Percentiles rank a stretch among this genome's conserved stretches.
Conservation (phyloP, 2,797 vertebrate species). For the Pyrocephalus nanus region DNA sequence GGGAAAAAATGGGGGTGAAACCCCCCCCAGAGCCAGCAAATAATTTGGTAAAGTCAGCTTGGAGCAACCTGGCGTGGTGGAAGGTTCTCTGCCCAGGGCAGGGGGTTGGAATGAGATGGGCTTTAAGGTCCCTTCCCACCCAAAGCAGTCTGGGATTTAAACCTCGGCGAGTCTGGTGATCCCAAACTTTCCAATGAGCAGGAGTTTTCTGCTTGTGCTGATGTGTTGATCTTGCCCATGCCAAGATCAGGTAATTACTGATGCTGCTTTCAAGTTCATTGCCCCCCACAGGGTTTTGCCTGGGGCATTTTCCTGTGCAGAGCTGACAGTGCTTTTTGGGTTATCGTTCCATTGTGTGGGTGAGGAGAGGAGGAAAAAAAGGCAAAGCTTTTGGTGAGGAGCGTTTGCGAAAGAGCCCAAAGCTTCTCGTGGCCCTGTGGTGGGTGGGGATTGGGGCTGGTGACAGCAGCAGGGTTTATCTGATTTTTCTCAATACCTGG, state of each 20-base stretch:
- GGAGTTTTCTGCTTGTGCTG: background rate
- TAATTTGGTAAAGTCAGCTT: background rate
- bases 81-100: background rate
- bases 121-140: background rate
- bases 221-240: background rate
- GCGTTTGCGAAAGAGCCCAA: background rate
- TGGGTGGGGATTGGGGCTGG: background rate
- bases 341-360: background rate
- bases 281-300: background rate
- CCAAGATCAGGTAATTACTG: background rate
- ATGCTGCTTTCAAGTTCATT: background rate
- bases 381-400: background rate
- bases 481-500: background rate
- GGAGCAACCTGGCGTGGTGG: background rate
- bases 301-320: background rate
- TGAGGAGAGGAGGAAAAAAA: background rate
- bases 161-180: background rate
- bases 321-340: background rate
- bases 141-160: background rate
- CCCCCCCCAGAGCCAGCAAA: background rate
- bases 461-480: background rate
- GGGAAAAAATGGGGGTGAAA: background rate
- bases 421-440: background rate
- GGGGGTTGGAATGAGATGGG: background rate
- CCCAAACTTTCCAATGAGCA: background rate